phyloP scores from a whole-genome alignment of 2,888 invertebrate genomes.

The Archips crataeganus region DNA sequence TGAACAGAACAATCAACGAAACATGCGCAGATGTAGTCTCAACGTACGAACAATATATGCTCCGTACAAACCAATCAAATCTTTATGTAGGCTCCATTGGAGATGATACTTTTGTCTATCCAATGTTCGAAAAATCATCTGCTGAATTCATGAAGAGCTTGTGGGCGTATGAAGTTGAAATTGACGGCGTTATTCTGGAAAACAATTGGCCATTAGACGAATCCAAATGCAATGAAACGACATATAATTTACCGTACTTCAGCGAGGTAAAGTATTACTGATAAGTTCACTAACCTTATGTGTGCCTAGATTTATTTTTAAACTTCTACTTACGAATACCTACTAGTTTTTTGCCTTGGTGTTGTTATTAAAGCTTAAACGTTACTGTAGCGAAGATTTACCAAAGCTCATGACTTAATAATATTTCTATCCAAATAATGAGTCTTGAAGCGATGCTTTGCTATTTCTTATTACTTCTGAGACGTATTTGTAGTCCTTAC shows the following conservation, averaged over 20 bases:
- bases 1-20: conserved; percentile 38
- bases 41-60: conserved; percentile 53
- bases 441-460: background rate
- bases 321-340: background rate
- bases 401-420: background rate
- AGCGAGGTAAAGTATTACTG: conserved; percentile 68
- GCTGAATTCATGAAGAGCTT: conserved; percentile 58
- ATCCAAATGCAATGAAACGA: conserved; percentile 65
- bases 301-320: background rate
- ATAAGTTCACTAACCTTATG: background rate
- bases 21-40: conserved; percentile 50
- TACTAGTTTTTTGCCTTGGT: background rate
- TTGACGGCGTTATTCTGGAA: conserved; percentile 80
- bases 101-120: conserved; percentile 62
- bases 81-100: conserved; percentile 61
- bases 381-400: background rate
- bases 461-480: background rate
- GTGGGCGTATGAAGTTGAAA: conserved; percentile 58
- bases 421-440: background rate
- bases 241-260: conserved; percentile 77
- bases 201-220: conserved; percentile 86
- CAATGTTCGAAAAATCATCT: conserved; percentile 58
- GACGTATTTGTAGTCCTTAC: background rate
- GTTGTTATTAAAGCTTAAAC: background rate
- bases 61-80: conserved; percentile 52